Conservation (phyloP, 2,797 vertebrate genomes). For the Kryptolebias ocellatus region DNA sequence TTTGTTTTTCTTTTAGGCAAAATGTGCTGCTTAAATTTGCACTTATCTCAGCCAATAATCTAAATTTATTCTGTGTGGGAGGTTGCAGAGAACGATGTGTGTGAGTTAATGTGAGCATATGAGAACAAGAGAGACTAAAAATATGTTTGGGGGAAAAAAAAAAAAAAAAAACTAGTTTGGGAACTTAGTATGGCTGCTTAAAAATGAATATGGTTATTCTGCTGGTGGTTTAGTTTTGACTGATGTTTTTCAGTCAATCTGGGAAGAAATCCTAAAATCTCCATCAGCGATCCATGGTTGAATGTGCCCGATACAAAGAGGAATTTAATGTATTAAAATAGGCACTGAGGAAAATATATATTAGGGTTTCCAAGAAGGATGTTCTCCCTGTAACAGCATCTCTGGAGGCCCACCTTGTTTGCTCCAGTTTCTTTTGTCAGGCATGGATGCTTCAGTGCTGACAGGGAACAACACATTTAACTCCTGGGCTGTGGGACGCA, state of each 20-base stretch:
- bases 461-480: slow-evolving; percentile 35
- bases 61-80: slow-evolving; percentile 3
- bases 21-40: neutral
- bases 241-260: neutral
- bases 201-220: neutral
- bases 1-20: neutral
- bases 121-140: neutral
- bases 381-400: slow-evolving; percentile 6
- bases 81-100: slow-evolving; percentile 2
- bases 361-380: slow-evolving; percentile 1
- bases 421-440: slow-evolving; percentile 28
- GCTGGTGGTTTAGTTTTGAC: neutral
- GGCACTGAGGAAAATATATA: slow-evolving; percentile 6
- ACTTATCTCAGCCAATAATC: slow-evolving; percentile 5
- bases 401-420: slow-evolving; percentile 32
- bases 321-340: slow-evolving; percentile 4
- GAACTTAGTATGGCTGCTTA: neutral
- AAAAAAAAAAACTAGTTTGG: neutral
- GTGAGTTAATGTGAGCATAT: slow-evolving; percentile 3
- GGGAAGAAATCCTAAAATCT: neutral
- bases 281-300: neutral
- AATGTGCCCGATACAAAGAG: slow-evolving; percentile 3
- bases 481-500: slow-evolving; percentile 6
- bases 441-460: slow-evolving; percentile 20
- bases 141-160: slow-evolving; percentile 2